A percentile compares a stretch with the other conserved stretches of the same genome.
These are phyloP conservation scores for Mellilla xanthometata DNA, from an alignment of 2,888 invertebrate genomes.

Conservation along the genomic window DNA sequence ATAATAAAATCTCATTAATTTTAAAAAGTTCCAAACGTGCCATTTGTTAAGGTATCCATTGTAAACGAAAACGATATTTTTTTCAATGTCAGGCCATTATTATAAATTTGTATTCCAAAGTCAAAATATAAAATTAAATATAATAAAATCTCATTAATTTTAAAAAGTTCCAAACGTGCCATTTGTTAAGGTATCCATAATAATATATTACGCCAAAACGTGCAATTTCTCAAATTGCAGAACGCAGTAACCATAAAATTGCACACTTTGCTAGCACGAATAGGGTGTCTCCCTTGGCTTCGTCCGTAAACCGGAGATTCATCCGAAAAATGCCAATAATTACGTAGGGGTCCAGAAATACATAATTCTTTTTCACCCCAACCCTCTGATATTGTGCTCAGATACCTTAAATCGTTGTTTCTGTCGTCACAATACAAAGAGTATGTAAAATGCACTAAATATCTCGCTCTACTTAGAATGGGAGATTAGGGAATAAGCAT, in stretches of 20 bases:
- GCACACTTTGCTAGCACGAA: constrained; percentile 1
- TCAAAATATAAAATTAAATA: too few species aligned
- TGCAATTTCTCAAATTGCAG: constrained; percentile 4
- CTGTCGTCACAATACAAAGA: constrained; percentile 10
- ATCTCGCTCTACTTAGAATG: neutral
- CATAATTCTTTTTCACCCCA: constrained; percentile 51
- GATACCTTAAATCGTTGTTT: constrained; percentile 24
- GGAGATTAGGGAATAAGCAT: too few species aligned
- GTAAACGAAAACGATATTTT: too few species aligned
- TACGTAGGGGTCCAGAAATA: constrained; percentile 56
- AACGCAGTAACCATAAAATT: constrained; percentile 11
- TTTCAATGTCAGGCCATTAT: too few species aligned
- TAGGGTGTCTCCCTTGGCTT: constrained; percentile 18
- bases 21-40: too few species aligned
- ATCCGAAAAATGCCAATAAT: constrained; percentile 64
- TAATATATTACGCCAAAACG: neutral
- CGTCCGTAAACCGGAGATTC: constrained; percentile 57
- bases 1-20: too few species aligned
- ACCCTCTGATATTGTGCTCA: constrained; percentile 33
- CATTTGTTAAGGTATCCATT: neutral
- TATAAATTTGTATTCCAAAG: too few species aligned
- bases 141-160: too few species aligned
- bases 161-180: too few species aligned
- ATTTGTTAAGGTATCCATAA: neutral
- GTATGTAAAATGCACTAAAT: neutral